Conservation (phyloP, 1,140 invertebrate species). For the Drosophila carrolli region DNA sequence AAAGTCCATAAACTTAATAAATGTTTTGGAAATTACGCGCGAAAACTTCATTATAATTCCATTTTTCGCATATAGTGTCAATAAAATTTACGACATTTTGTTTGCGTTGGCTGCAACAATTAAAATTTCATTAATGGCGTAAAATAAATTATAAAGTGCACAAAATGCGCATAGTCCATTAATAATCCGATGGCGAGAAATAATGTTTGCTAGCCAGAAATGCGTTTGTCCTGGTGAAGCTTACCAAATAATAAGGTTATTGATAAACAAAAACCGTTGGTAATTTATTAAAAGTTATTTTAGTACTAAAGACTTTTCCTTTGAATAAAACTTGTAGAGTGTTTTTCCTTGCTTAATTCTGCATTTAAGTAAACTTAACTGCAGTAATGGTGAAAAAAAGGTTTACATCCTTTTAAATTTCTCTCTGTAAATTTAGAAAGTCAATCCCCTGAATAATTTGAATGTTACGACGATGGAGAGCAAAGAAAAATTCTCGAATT, state of each 20-base stretch:
- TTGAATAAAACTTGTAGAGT: background rate
- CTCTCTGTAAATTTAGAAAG: background rate
- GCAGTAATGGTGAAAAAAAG: background rate
- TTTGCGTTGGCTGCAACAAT: conserved; percentile 35
- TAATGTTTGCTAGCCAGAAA: conserved; percentile 7
- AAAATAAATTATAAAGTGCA: conserved; percentile 43
- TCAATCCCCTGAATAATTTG: background rate
- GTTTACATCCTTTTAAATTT: too few species aligned
- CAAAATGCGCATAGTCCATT: conserved; percentile 28
- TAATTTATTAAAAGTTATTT: background rate
- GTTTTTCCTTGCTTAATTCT: background rate
- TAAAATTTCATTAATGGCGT: conserved; percentile 44
- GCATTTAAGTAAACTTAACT: background rate
- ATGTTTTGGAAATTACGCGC: conserved; percentile 42
- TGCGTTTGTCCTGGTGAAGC: background rate
- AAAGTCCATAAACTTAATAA: conserved; percentile 38
- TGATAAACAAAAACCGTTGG: background rate
- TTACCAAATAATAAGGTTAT: background rate
- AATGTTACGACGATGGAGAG: background rate
- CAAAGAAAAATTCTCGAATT: background rate
- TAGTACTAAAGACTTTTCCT: background rate
- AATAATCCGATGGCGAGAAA: conserved; percentile 14
- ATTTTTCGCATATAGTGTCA: conserved; percentile 46
- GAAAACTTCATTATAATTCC: conserved; percentile 48
- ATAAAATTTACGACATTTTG: conserved; percentile 48